Base-by-base conservation (phyloP, 2,888 invertebrate species). In the Papilio protenor region DNA sequence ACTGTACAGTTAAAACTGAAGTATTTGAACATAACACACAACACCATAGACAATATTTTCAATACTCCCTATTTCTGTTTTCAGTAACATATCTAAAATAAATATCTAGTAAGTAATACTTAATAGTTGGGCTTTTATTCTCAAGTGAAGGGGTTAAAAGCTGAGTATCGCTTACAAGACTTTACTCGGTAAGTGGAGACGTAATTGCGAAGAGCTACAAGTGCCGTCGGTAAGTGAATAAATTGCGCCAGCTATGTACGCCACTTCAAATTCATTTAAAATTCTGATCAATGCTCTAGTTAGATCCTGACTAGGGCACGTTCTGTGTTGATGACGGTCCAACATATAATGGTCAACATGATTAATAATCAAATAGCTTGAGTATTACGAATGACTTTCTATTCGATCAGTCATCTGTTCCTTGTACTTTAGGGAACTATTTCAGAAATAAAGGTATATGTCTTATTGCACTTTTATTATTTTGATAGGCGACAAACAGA, bases 171-270 rank as follows among this genome's bases (percentile, higher is more conserved):
- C 77, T 85, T 85, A 81, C 84, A 73, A 55, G 73, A 75, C 64
- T 77, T 76, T 72, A 69, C 21, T 61, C 57, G 79, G 83, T 83
- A 84, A 85, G 82, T 61, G 80, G 82, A 82, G 77, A 79, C 86
- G 84, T 87, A 88, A 88, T 87, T 85, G 85, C 79, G 91, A 92
- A 91, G 91, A 84, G 82, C 84, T 89, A 91, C 83, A 91, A 92
- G 90, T 92, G 91, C 89, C 64, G 64, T 73, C 75, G 79, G 76
- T 79, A 78, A 79, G 79, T 81, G 79, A 72, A 73, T 75, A 57
- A 76, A 73, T 78, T 78, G 66, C 78, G 27, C 57, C 47, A 57
- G 27, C 75, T 61, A 45, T 69, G 49, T 47, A 10, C 45, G 47
- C 16, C 70, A 23, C 47, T 71, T 49, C 49, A 71, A 52, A 52